These are phyloP conservation scores for Pituophis catenifer DNA, from an alignment of 2,113 vertebrate genomes.

Conservation along the genomic window DNA sequence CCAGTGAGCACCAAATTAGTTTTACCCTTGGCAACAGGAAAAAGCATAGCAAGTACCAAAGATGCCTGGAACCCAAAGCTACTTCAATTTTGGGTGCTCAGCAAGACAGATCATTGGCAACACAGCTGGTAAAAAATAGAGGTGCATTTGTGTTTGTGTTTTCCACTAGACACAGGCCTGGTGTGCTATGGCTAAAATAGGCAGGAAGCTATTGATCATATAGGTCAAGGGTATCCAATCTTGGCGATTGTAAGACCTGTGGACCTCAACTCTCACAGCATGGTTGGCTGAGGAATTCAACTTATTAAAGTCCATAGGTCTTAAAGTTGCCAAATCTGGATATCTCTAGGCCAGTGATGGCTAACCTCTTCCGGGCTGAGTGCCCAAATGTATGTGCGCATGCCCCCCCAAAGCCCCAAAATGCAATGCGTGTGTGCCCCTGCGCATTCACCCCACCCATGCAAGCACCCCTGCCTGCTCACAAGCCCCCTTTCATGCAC, in stretches of 20 bases:
- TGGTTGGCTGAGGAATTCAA: neutral
- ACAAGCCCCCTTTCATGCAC: too few relatives aligned
- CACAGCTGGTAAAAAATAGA: neutral
- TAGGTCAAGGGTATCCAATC: neutral
- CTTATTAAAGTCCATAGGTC: neutral
- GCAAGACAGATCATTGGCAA: neutral
- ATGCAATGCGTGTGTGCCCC: too few relatives aligned
- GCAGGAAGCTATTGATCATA: neutral
- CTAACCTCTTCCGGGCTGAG: too few relatives aligned
- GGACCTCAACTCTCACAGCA: neutral
- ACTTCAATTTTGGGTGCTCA: neutral
- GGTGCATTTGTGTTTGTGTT: neutral
- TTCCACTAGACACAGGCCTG: neutral
- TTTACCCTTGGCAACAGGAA: conserved; percentile 21
- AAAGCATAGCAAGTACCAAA: neutral
- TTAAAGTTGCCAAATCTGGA: neutral
- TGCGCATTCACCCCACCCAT: too few relatives aligned
- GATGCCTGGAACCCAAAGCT: neutral
- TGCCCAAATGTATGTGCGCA: too few relatives aligned
- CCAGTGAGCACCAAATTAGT: conserved; percentile 36
- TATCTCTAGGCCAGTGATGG: too few relatives aligned
- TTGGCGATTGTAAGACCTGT: neutral
- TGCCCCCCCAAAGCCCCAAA: too few relatives aligned
- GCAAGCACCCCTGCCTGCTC: too few relatives aligned
- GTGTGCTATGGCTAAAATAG: neutral